phyloP scores from a whole-genome alignment of 2,888 invertebrate genomes.

The Tinea semifulvella region DNA sequence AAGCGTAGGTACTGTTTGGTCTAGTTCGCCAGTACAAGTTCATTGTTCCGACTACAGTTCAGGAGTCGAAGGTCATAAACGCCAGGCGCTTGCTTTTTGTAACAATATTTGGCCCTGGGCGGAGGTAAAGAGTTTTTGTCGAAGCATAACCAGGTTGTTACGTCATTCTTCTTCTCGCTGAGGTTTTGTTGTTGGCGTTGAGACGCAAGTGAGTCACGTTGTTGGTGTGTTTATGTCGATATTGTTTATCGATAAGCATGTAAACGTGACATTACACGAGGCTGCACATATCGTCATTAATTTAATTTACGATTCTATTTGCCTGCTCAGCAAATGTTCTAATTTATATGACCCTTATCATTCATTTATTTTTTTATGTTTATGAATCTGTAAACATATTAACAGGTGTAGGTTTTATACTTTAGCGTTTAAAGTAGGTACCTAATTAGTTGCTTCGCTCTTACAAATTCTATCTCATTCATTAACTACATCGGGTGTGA shows the following conservation, averaged over 20 bases:
- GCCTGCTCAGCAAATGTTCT: too few species aligned
- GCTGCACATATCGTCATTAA: too few species aligned
- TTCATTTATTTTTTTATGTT: too few species aligned
- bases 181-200: constrained; percentile 62
- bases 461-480: too few species aligned
- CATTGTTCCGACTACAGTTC: constrained; percentile 45
- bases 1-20: constrained; percentile 49
- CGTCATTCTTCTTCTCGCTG: constrained; percentile 41
- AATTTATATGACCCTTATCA: too few species aligned
- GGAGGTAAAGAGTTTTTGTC: constrained; percentile 45
- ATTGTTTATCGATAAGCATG: constrained; percentile 38
- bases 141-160: constrained; percentile 41
- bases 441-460: too few species aligned
- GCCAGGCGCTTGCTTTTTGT: constrained; percentile 49
- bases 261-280: too few species aligned
- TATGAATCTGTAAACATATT: too few species aligned
- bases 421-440: too few species aligned
- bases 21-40: constrained; percentile 63
- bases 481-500: too few species aligned
- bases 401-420: too few species aligned
- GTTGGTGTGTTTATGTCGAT: constrained; percentile 43
- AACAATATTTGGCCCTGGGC: constrained; percentile 36
- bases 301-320: too few species aligned
- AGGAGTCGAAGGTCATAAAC: constrained; percentile 40
- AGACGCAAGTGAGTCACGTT: constrained; percentile 61